Percentiles rank a stretch among this genome's conserved stretches.
These are phyloP conservation scores for Idaea aversata DNA, from an alignment of 2,888 invertebrate species.

Conservation along the genomic window DNA sequence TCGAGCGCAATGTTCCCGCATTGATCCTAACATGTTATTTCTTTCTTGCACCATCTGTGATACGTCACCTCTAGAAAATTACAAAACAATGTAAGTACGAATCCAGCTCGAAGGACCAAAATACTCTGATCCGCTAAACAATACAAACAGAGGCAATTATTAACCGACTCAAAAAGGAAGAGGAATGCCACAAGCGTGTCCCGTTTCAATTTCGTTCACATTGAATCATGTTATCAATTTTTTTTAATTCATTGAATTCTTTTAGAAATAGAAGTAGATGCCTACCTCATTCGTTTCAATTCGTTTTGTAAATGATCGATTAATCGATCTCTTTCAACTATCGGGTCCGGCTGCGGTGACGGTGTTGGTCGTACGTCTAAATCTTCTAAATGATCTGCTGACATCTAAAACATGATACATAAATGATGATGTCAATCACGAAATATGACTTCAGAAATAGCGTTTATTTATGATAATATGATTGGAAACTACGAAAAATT, in stretches of 20 bases:
- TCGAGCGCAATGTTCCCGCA: slow-evolving; percentile 65
- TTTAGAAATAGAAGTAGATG: background rate
- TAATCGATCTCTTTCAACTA: slow-evolving; percentile 84
- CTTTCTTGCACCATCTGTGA: slow-evolving; percentile 67
- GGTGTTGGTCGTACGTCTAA: slow-evolving; percentile 55
- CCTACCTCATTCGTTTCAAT: slow-evolving; percentile 83
- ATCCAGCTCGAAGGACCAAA: too few relatives aligned
- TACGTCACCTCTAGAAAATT: slow-evolving; percentile 49
- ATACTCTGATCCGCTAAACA: too few relatives aligned
- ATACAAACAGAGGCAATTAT: too few relatives aligned
- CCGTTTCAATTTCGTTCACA: too few relatives aligned
- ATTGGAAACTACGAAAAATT: too few relatives aligned
- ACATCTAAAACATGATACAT: slow-evolving; percentile 35
- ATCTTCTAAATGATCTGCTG: slow-evolving; percentile 57
- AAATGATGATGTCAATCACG: too few relatives aligned
- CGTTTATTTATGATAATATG: too few relatives aligned
- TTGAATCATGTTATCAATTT: too few relatives aligned
- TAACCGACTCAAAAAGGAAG: too few relatives aligned
- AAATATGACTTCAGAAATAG: background rate
- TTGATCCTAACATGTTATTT: slow-evolving; percentile 63
- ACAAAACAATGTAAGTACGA: background rate
- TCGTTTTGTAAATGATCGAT: slow-evolving; percentile 91
- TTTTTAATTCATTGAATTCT: background rate
- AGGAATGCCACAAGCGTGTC: too few relatives aligned
- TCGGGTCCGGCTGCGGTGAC: slow-evolving; percentile 67